Base-by-base conservation (phyloP, 1,140 invertebrate genomes). In the Samia ricini region DNA sequence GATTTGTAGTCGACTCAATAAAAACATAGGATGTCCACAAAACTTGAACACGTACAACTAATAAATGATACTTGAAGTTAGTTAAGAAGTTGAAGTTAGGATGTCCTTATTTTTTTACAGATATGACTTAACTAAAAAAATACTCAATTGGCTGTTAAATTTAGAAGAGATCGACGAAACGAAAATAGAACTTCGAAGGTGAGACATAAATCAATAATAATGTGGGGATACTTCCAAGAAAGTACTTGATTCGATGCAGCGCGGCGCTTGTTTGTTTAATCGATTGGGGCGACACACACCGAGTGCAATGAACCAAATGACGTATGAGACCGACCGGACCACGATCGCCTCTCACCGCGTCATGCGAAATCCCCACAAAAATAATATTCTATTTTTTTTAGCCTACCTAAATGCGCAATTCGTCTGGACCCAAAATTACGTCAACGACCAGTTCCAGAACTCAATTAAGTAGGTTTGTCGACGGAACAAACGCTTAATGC, bases 271-370 rank as follows among this genome's bases (percentile, higher is more conserved):
- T 68, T 72, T 77, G 69, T 72, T 66, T 60, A 71, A 69, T 76
- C 71, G 71, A 73, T 71, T 69, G 56, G 24, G 59, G 65, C 52
- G 36, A 60, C 61, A 61, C 56, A 71, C 66, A 78, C 61, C 64
- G 61, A 66, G 76, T 63, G 56, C 77, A 63, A 64, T 69, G 69
- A 67, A 77, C 77, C 68, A 50, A 20, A 49, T 72, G 70, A 76
- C 76, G 73, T 68, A 23, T 48, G 59, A 56, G 55, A 52, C 55
- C 21, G 51, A 4, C 54, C 52, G 51, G 36, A 22, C 61, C 62
- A 55, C 61, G 63, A 15, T 50, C 60, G 66, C 71, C 61, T 62
- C 66, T 68, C 64, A 59, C 64, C 52, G 61, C 65, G 69, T 65
- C 69, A 71, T 20, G n/a, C 50, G 60, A 63, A 65, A 55, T 65